A percentile compares a stretch with the other conserved stretches of the same genome.
Conservation (phyloP, 2,113 vertebrate genomes). For the Ranitomeya imitator region DNA sequence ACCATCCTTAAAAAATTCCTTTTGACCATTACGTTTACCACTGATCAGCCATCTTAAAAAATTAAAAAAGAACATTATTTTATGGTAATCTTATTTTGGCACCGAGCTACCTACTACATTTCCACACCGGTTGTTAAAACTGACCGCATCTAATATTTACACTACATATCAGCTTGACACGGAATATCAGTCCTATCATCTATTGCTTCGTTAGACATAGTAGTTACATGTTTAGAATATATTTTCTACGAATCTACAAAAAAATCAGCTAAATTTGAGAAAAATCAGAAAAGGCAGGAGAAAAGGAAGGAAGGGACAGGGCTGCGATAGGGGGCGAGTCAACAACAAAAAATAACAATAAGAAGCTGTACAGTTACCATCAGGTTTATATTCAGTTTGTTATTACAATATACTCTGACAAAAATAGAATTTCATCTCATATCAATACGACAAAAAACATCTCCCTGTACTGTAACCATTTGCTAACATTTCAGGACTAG, state of each 20-base stretch:
- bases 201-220: constrained; percentile 46
- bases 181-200: constrained; percentile 18
- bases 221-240: constrained; percentile 20
- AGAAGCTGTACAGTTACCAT: constrained; percentile 69
- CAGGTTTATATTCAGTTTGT: constrained; percentile 70
- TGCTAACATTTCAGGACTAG: constrained; percentile 66
- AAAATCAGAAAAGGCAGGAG: background rate
- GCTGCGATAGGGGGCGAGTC: background rate
- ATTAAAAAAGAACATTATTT: background rate
- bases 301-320: background rate
- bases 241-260: constrained; percentile 42
- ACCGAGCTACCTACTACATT: background rate
- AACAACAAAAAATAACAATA: constrained; percentile 1
- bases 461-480: constrained; percentile 73
- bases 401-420: constrained; percentile 82
- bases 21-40: background rate
- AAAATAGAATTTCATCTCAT: constrained; percentile 82
- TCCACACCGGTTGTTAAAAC: background rate
- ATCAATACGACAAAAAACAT: constrained; percentile 73
- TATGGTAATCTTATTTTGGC: background rate
- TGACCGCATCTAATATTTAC: constrained; percentile 36
- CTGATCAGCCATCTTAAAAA: background rate
- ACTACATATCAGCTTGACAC: background rate
- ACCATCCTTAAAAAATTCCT: background rate
- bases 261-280: constrained; percentile 1